Conservation (phyloP, 2,797 vertebrate species). For the Aplochiton taeniatus region DNA sequence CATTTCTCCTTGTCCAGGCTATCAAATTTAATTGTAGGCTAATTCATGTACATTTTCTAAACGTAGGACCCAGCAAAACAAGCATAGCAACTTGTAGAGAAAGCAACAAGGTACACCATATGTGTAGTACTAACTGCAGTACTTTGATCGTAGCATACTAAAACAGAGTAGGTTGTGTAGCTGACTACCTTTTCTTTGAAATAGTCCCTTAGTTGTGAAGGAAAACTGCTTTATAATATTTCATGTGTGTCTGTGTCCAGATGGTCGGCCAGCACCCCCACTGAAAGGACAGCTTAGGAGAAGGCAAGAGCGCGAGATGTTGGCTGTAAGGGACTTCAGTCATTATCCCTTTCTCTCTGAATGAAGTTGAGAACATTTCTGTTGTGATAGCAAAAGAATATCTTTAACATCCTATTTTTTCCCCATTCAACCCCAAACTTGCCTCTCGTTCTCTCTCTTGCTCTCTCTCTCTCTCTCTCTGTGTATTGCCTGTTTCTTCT, state of each 20-base stretch:
- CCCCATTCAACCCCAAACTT: neutral
- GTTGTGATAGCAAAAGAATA: neutral
- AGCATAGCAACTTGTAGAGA: too few relatives aligned
- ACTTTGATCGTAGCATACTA: neutral
- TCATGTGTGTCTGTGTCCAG: slow-evolving; percentile 51
- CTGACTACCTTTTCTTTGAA: neutral
- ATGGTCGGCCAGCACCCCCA: slow-evolving; percentile 82
- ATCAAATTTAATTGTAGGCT: too few relatives aligned
- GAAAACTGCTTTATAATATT: neutral
- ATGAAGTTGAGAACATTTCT: too few relatives aligned
- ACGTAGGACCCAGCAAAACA: too few relatives aligned
- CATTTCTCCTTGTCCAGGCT: too few relatives aligned
- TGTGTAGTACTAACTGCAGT: neutral
- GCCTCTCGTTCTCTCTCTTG: neutral
- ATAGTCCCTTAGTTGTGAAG: neutral
- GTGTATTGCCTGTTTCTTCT: neutral
- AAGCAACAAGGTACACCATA: too few relatives aligned
- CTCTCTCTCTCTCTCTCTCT: neutral
- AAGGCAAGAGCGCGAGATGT: slow-evolving; percentile 70
- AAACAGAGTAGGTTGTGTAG: neutral
- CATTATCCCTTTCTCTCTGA: neutral
- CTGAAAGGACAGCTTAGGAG: slow-evolving; percentile 81
- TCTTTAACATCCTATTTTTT: neutral
- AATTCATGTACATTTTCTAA: too few relatives aligned
- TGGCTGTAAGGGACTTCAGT: slow-evolving; percentile 73